These are phyloP conservation scores for Pristionchus exspectatus DNA, from an alignment of 2,888 invertebrate species.

Conservation along the genomic window DNA sequence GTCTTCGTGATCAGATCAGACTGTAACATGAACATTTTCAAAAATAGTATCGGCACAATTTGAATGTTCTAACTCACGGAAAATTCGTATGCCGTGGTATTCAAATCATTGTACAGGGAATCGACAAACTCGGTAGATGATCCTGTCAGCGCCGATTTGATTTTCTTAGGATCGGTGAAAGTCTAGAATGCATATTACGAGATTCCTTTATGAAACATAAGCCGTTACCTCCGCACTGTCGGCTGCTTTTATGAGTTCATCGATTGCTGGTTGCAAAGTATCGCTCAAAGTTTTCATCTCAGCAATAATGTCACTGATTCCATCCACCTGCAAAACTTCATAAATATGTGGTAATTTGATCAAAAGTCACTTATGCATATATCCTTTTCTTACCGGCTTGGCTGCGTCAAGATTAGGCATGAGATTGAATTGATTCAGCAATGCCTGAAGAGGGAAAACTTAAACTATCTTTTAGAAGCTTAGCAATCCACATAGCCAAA, in stretches of 20 bases:
- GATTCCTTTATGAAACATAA: background rate
- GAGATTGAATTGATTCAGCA: background rate
- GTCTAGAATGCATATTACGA: background rate
- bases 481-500: background rate
- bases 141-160: background rate
- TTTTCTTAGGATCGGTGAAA: background rate
- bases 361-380: background rate
- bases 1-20: background rate
- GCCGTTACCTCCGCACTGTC: background rate
- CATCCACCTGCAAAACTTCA: background rate
- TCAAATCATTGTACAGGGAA: background rate
- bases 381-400: background rate
- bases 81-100: background rate
- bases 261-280: background rate
- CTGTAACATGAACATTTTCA: background rate
- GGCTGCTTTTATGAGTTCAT: background rate
- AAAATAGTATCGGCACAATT: background rate
- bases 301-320: background rate
- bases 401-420: background rate
- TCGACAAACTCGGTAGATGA: background rate
- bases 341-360: background rate
- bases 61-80: background rate
- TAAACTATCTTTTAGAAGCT: background rate
- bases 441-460: background rate
- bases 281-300: background rate